A percentile compares a stretch with the other conserved stretches of the same genome.
Evolutionary conservation across 2,888 invertebrate genomes (phyloP).

Genomic region (Ellobium chinense): DNA sequence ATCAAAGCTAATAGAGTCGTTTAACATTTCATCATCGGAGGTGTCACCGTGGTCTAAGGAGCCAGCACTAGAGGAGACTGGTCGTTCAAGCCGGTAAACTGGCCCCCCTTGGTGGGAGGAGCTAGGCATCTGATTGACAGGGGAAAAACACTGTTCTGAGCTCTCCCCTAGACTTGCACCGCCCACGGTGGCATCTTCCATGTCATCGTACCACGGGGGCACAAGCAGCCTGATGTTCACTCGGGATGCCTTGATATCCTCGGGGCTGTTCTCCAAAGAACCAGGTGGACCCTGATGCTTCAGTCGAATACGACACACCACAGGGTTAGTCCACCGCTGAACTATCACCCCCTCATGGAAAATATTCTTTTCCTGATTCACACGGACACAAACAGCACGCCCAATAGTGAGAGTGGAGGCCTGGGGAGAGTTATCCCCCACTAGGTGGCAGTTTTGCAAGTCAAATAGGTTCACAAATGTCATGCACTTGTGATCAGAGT

Average conservation of each 20-base stretch:
- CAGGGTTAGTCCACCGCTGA: conserved; percentile 81
- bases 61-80: conserved; percentile 53
- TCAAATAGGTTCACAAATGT: conserved; percentile 86
- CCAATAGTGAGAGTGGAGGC: conserved; percentile 87
- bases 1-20: conserved; percentile 70
- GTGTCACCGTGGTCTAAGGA: conserved; percentile 65
- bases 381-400: conserved; percentile 86
- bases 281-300: not conserved
- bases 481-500: conserved; percentile 86
- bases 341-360: conserved; percentile 92
- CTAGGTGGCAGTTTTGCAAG: conserved; percentile 90
- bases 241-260: conserved; percentile 86
- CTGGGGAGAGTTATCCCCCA: conserved; percentile 95
- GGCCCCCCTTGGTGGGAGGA: conserved; percentile 36
- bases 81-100: conserved; percentile 46
- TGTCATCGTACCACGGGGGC: conserved; percentile 98
- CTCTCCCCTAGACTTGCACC: conserved; percentile 49
- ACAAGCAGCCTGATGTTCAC: conserved; percentile 93
- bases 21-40: conserved; percentile 72
- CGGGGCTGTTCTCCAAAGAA: not conserved
- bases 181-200: conserved; percentile 80
- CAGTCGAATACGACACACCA: conserved; percentile 82
- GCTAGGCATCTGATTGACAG: conserved; percentile 26
- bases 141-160: conserved; percentile 37
- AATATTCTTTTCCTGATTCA: conserved; percentile 82